Evolutionary conservation across 2,797 vertebrate genomes (phyloP).

Genomic region (Ptychobarbus kaznakovi): DNA sequence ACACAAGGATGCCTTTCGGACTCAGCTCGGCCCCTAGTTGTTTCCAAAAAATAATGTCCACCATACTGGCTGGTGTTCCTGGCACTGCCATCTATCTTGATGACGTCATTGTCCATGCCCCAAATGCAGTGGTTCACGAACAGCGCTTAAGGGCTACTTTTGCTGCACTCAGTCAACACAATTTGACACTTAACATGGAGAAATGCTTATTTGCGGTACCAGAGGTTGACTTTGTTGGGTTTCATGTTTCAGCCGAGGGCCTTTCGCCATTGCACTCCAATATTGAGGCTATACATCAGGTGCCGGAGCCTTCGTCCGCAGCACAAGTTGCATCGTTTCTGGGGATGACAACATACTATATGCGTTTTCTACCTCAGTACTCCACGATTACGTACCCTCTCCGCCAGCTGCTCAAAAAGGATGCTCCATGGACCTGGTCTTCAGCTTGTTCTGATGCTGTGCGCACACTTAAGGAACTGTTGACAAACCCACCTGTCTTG

Average conservation of each 20-base stretch:
- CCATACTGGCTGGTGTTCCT: conserved; percentile 13
- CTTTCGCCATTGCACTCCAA: neutral
- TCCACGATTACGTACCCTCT: neutral
- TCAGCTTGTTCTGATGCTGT: neutral
- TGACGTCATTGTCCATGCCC: conserved; percentile 30
- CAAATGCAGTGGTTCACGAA: neutral
- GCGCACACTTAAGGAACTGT: neutral
- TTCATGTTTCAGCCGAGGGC: neutral
- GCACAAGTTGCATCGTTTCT: neutral
- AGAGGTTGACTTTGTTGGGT: too few relatives aligned
- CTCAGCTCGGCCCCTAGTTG: conserved; percentile 28
- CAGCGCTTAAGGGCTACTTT: too few relatives aligned
- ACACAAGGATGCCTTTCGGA: neutral
- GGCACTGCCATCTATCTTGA: conserved; percentile 21
- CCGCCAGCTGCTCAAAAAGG: conserved; percentile 17
- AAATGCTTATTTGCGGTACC: too few relatives aligned
- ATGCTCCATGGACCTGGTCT: neutral
- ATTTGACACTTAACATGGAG: too few relatives aligned
- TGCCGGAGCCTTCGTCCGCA: neutral
- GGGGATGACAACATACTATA: neutral
- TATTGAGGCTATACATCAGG: neutral
- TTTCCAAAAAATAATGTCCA: conserved; percentile 45
- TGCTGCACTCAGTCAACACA: too few relatives aligned
- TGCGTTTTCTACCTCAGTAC: neutral
- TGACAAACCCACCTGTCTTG: neutral